phyloP scores from a whole-genome alignment of 2,797 vertebrate species.

The Orientallactaga sibirica region DNA sequence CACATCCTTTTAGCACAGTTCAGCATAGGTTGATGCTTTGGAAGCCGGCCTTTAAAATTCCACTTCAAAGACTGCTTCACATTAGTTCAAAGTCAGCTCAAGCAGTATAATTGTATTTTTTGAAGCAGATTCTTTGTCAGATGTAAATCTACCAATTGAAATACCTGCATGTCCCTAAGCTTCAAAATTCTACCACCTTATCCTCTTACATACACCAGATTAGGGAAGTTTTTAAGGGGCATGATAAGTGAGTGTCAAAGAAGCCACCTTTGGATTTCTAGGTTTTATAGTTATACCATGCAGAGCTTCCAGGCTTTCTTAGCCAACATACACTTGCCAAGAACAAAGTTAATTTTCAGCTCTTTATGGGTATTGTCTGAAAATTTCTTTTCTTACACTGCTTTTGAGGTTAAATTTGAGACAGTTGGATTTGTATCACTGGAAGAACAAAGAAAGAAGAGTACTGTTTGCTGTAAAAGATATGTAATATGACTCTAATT shows the following conservation, averaged over 20 bases:
- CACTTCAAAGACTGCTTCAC: not conserved
- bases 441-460: not conserved
- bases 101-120: not conserved
- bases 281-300: not conserved
- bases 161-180: not conserved
- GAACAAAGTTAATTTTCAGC: not conserved
- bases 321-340: not conserved
- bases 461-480: not conserved
- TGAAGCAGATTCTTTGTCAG: slow-evolving; percentile 10
- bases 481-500: not conserved
- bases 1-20: not conserved
- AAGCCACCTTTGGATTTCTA: not conserved
- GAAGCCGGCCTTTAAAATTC: not conserved
- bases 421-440: not conserved
- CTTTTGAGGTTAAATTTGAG: slow-evolving; percentile 24
- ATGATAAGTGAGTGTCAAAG: fast-evolving
- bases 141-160: not conserved
- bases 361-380: not conserved
- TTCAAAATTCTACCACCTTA: not conserved
- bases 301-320: not conserved
- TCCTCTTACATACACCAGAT: not conserved
- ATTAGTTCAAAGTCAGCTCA: not conserved
- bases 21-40: not conserved
- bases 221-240: not conserved
- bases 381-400: slow-evolving; percentile 25